Base-by-base conservation (phyloP, 1,140 invertebrate genomes). In the Zophobas morio region DNA sequence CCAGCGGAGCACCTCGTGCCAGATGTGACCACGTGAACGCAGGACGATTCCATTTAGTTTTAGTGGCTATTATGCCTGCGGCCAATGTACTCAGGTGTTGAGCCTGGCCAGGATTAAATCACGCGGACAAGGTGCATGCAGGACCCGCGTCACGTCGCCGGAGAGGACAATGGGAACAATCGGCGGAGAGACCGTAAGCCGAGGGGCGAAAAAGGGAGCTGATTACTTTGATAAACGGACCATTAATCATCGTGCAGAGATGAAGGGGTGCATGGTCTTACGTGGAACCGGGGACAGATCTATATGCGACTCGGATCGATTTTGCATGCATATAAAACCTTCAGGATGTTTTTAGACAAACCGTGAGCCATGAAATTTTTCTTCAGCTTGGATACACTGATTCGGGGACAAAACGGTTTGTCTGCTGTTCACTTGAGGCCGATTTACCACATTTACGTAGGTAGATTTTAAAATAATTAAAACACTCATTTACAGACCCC, bases 11-110 rank as follows among this genome's bases (percentile, higher is more conserved):
- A 80, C 78, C 81, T 79, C 74, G 76, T 76, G 80, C 82, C 82
- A 84, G 83, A 84, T 85, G 83, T 83, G 83, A 75, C 82, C 81
- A 80, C 82, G 79, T 80, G 79, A 81, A 74, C 49, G 49, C 2
- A 39, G 76, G 77, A 80, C 80, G 80, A 85, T 85, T 83, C 81
- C 80, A 84, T 84, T 86, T 84, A 83, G 83, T 86, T 85, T 85
- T 85, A 84, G 82, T 84, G 82, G 79, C 80, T 72, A 82, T 84
- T 82, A 82, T 81, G 82, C 78, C 78, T 54, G 56, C 75, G 81
- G 80, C 80, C 78, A 84, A 82, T 83, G 83, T 85, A 84, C 85
- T 85, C 85, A 86, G 85, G 85, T 86, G 85, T 85, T 80, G 81
- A 75, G 75, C 81, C 80, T 80, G 73, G 83, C 81, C 75, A 77